These are phyloP conservation scores for Chalcosyrphus nemorum DNA, from an alignment of 2,888 invertebrate genomes.

Conservation along the genomic window DNA sequence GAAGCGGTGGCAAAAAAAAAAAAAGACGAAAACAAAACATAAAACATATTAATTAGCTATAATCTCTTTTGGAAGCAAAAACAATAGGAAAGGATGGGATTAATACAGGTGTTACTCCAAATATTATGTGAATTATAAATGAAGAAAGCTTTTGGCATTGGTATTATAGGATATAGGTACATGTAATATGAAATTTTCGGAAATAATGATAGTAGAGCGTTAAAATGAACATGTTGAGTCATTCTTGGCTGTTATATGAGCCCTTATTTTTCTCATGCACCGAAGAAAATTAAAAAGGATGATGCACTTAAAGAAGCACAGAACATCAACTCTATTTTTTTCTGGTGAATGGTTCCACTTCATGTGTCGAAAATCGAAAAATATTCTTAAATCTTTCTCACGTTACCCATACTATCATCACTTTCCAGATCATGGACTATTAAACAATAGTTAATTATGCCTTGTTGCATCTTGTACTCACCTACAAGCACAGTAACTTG, in stretches of 20 bases:
- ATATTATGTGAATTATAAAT: conserved; percentile 22
- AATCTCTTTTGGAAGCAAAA: conserved; percentile 25
- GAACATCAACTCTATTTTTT: background rate
- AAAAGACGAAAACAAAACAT: conserved; percentile 33
- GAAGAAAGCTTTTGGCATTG: conserved; percentile 34
- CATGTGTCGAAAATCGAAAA: conserved; percentile 23
- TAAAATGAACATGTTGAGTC: conserved; percentile 29
- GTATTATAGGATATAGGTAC: background rate
- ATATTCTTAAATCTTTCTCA: conserved; percentile 1
- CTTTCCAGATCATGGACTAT: conserved; percentile 53
- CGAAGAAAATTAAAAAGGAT: background rate
- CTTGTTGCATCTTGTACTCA: conserved; percentile 76
- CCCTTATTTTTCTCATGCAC: background rate
- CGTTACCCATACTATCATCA: conserved; percentile 64
- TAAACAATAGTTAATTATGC: conserved; percentile 38
- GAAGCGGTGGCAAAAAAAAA: conserved; percentile 26
- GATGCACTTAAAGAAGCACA: background rate
- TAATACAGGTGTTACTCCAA: background rate
- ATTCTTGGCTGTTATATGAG: background rate
- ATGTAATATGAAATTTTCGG: conserved; percentile 10
- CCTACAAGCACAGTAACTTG: conserved; percentile 92
- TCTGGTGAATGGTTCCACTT: conserved; percentile 12
- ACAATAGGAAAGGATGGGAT: background rate
- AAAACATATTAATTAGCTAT: conserved; percentile 42
- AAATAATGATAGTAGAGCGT: conserved; percentile 66